phyloP scores from a whole-genome alignment of 2,888 invertebrate genomes.

The Heteropelma amictum region DNA sequence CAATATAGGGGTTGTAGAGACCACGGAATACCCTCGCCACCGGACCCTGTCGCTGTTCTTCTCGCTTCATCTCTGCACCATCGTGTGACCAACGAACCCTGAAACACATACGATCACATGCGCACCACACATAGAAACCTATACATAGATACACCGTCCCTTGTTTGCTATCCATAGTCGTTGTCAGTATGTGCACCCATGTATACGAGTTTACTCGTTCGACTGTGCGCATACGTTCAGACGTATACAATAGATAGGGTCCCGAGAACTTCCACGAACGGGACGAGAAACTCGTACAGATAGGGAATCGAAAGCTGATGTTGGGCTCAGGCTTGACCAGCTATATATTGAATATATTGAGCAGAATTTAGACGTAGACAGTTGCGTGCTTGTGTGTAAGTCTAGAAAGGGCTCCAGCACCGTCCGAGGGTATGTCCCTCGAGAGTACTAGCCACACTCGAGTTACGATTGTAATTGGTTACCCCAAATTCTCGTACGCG shows the following conservation, averaged over 20 bases:
- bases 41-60: background rate
- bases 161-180: constrained; percentile 5
- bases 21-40: constrained; percentile 38
- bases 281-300: constrained; percentile 1
- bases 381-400: constrained; percentile 35
- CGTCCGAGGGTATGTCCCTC: constrained; percentile 61
- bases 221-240: background rate
- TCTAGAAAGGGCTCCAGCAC: constrained; percentile 57
- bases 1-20: constrained; percentile 52
- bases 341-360: background rate
- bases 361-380: background rate
- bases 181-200: background rate
- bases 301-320: constrained; percentile 13
- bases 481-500: constrained; percentile 60
- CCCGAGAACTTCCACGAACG: constrained; percentile 17
- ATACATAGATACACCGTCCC: too few species aligned
- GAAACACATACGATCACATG: too few species aligned
- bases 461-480: constrained; percentile 70
- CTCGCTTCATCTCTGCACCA: too few species aligned
- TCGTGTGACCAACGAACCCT: too few species aligned
- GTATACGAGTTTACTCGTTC: background rate
- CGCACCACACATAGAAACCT: background rate
- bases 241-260: constrained; percentile 9
- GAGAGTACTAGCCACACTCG: constrained; percentile 64
- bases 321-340: constrained; percentile 3